These are phyloP conservation scores for Lithobates sylvaticus DNA, from an alignment of 2,797 vertebrate species.

Conservation along the genomic window DNA sequence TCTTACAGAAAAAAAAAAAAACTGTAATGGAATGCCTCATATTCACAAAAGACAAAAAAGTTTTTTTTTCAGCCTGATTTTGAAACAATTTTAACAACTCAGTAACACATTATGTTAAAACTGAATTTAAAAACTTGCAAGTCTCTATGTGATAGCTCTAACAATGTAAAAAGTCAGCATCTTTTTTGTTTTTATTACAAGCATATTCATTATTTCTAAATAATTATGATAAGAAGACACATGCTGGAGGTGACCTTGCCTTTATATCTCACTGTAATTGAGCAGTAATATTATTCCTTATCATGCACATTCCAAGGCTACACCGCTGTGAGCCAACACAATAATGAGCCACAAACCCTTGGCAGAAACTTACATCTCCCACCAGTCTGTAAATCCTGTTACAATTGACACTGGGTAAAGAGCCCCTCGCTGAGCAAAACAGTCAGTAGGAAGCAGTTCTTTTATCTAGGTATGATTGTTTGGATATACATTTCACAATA, in stretches of 20 bases:
- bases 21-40: no score
- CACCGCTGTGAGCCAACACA: conserved; percentile 34
- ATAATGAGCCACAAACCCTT: conserved; percentile 35
- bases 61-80: no score
- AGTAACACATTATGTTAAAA: no score
- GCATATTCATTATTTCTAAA: neutral
- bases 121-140: no score
- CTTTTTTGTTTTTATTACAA: neutral
- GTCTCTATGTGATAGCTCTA: neutral
- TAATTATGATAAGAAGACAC: conserved; percentile 41
- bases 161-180: neutral
- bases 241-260: conserved; percentile 47
- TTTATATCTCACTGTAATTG: conserved; percentile 32
- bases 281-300: conserved; percentile 44
- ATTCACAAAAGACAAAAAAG: no score
- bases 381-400: conserved; percentile 31
- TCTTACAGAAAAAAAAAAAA: no score
- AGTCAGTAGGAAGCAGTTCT: conserved; percentile 9
- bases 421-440: conserved; percentile 3
- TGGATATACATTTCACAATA: neutral
- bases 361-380: conserved; percentile 12
- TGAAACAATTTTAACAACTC: no score
- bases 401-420: neutral
- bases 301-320: conserved; percentile 33
- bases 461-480: neutral